Conservation (phyloP, 2,888 invertebrate species). For the Lasioglossum malachurum region DNA sequence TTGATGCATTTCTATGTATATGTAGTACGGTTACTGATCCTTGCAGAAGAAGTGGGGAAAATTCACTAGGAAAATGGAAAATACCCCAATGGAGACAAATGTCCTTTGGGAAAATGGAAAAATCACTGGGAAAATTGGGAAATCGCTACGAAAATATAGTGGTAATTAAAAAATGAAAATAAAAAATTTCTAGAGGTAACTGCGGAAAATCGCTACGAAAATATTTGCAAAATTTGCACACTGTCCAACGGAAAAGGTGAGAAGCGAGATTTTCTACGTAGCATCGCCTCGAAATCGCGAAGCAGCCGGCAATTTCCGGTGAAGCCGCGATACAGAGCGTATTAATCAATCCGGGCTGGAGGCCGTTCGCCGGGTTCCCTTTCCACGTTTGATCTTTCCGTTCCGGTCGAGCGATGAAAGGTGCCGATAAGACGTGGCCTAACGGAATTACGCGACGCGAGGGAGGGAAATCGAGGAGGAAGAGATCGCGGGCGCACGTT, state of each 20-base stretch:
- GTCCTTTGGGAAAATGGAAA: too few species aligned
- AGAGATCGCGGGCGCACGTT: not conserved
- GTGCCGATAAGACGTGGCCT: conserved; percentile 14
- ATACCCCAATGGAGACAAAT: too few species aligned
- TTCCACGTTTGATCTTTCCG: not conserved
- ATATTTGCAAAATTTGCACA: too few species aligned
- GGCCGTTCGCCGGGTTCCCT: not conserved
- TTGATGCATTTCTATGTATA: too few species aligned
- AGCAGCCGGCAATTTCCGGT: not conserved
- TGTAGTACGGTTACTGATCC: too few species aligned
- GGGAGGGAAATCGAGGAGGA: not conserved
- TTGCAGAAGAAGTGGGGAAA: too few species aligned
- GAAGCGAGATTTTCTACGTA: not conserved
- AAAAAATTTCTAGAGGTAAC: not conserved
- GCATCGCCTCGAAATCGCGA: not conserved
- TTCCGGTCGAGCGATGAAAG: conserved; percentile 24
- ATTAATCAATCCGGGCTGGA: not conserved
- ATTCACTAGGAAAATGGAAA: too few species aligned
- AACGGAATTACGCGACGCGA: not conserved
- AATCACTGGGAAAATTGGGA: too few species aligned
- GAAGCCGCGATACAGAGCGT: not conserved
- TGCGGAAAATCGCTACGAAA: too few species aligned
- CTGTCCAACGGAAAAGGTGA: too few species aligned
- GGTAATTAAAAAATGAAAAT: not conserved
- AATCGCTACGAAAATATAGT: not conserved